A percentile compares a stretch with the other conserved stretches of the same genome.
phyloP scores from a whole-genome alignment of 2,113 vertebrate genomes.

The Vireo altiloquus region DNA sequence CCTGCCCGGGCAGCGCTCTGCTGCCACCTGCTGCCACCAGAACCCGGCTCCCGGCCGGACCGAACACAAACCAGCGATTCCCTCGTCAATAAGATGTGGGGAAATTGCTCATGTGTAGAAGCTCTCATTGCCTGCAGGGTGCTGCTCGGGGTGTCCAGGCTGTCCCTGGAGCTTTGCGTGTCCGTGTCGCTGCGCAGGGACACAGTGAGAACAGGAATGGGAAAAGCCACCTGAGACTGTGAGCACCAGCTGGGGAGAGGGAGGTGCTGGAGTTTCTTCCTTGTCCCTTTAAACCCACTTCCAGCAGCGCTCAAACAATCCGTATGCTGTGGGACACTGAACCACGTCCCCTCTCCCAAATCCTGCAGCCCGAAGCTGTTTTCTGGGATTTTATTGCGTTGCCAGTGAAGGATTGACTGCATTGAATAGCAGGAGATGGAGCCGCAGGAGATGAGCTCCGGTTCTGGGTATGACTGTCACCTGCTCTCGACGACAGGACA shows the following conservation, averaged over 20 bases:
- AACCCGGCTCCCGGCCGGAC: not conserved
- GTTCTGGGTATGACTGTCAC: not conserved
- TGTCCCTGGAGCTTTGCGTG: not conserved
- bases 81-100: rapidly evolving
- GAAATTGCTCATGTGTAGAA: rapidly evolving
- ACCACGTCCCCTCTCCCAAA: not conserved
- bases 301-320: not conserved
- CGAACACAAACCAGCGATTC: rapidly evolving
- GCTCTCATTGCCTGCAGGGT: rapidly evolving
- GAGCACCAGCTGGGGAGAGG: not conserved
- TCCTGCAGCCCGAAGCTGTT: not conserved
- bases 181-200: not conserved
- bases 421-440: not conserved
- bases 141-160: not conserved
- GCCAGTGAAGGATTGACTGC: not conserved
- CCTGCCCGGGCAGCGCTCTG: not conserved
- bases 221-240: not conserved
- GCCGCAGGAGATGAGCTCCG: not conserved
- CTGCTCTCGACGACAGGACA: not conserved
- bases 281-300: not conserved
- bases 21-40: slow-evolving; percentile 34
- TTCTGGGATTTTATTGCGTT: not conserved
- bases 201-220: not conserved
- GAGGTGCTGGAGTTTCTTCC: not conserved
- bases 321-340: rapidly evolving